These are phyloP conservation scores for Gymnorhina tibicen DNA, from an alignment of 2,113 vertebrate genomes.

Conservation along the genomic window DNA sequence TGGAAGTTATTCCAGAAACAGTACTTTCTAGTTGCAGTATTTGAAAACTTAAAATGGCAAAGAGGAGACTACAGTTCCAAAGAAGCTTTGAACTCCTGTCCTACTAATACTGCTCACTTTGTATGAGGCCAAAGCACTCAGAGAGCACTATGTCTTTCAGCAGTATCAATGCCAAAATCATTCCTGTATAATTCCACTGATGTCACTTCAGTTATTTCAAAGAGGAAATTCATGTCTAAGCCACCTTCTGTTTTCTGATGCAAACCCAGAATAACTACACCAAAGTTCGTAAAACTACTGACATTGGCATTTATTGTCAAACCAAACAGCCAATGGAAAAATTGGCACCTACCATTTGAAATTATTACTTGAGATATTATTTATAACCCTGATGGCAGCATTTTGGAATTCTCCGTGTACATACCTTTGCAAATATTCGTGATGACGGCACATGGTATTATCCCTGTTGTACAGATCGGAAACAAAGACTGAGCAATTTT, in stretches of 20 bases:
- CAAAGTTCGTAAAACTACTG: slow-evolving; percentile 17
- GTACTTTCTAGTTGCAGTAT: background rate
- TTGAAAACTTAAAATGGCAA: slow-evolving; percentile 45
- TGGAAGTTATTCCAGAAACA: slow-evolving; percentile 41
- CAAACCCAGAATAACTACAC: slow-evolving; percentile 34
- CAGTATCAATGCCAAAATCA: slow-evolving; percentile 53
- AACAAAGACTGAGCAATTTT: slow-evolving; percentile 20
- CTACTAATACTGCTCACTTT: slow-evolving; percentile 62
- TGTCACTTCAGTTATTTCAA: slow-evolving; percentile 60
- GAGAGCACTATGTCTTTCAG: slow-evolving; percentile 64
- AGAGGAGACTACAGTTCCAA: slow-evolving; percentile 49
- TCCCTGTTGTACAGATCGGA: background rate
- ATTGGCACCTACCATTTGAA: background rate
- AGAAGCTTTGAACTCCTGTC: slow-evolving; percentile 51
- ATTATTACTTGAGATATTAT: background rate
- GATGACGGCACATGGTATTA: background rate
- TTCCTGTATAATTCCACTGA: slow-evolving; percentile 68
- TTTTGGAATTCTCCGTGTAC: background rate
- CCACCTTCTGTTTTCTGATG: slow-evolving; percentile 47
- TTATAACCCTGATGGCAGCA: background rate
- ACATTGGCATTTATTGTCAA: background rate
- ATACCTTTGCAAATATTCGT: background rate
- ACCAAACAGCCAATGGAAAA: background rate
- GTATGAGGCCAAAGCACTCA: slow-evolving; percentile 64
- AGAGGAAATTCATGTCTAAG: slow-evolving; percentile 57